A percentile compares a stretch with the other conserved stretches of the same genome.
phyloP scores from a whole-genome alignment of 2,888 invertebrate species.

The Halocaridina rubra region DNA sequence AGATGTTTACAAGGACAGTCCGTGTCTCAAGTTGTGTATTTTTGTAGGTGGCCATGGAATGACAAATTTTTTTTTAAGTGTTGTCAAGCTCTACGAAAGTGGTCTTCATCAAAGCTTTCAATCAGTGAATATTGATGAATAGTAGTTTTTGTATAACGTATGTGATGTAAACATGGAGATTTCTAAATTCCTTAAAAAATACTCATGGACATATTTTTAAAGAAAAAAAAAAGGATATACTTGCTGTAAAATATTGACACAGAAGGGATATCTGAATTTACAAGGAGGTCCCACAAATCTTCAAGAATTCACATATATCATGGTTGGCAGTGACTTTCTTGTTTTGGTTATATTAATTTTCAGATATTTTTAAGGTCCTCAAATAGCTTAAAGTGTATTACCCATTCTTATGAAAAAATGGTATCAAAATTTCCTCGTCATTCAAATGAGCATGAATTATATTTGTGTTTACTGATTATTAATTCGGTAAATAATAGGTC shows the following conservation, averaged over 20 bases:
- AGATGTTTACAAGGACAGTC: not conserved
- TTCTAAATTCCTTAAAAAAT: conserved; percentile 14
- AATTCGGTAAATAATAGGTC: too few species aligned
- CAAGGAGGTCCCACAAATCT: conserved; percentile 27
- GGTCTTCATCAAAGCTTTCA: conserved; percentile 29
- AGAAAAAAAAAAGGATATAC: too few species aligned
- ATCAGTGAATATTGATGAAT: conserved; percentile 44
- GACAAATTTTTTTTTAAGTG: conserved; percentile 45
- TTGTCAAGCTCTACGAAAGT: conserved; percentile 33
- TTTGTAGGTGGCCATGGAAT: conserved; percentile 44
- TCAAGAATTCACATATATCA: conserved; percentile 32
- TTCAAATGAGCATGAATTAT: too few species aligned
- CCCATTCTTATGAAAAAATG: too few species aligned
- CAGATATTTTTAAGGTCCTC: too few species aligned
- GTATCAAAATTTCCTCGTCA: too few species aligned
- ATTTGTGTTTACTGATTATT: too few species aligned
- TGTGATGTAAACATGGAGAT: conserved; percentile 45
- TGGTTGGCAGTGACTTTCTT: conserved; percentile 30
- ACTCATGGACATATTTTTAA: too few species aligned
- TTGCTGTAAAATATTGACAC: too few species aligned
- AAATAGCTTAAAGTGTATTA: too few species aligned
- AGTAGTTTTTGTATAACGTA: conserved; percentile 35
- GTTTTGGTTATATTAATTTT: too few species aligned
- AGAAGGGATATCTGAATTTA: too few species aligned
- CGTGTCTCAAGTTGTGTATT: conserved; percentile 37